phyloP scores from a whole-genome alignment of 2,888 invertebrate species.

The Rambutsinella grinnellia region DNA sequence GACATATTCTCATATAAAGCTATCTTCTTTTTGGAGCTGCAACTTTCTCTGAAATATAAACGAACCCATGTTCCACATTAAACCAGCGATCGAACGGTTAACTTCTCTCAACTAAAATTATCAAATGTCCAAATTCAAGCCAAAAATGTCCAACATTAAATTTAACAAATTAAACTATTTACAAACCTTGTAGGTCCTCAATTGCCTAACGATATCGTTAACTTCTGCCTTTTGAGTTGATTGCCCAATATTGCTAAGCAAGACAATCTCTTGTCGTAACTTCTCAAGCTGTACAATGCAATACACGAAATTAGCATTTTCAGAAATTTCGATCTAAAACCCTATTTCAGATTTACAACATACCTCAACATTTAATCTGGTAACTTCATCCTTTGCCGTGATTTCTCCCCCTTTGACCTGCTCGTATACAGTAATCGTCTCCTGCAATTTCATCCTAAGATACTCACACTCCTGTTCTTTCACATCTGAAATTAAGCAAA shows the following conservation, averaged over 20 bases:
- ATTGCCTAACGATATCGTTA: slow-evolving; percentile 59
- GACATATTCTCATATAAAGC: slow-evolving; percentile 20
- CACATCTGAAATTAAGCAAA: slow-evolving; percentile 39
- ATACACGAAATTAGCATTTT: not conserved
- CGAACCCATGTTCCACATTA: no score
- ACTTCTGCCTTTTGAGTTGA: slow-evolving; percentile 62
- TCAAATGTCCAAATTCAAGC: no score
- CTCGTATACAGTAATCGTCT: slow-evolving; percentile 62
- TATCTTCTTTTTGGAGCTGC: slow-evolving; percentile 49
- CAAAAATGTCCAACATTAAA: no score
- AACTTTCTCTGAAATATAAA: slow-evolving; percentile 44
- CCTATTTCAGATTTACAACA: not conserved
- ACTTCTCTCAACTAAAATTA: no score
- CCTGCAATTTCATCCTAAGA: slow-evolving; percentile 58
- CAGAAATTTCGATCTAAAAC: not conserved
- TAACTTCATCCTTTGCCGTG: slow-evolving; percentile 44
- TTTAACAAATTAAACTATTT: no score
- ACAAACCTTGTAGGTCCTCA: slow-evolving; percentile 56
- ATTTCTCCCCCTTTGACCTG: slow-evolving; percentile 47
- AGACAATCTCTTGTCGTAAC: slow-evolving; percentile 56
- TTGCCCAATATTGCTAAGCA: slow-evolving; percentile 60
- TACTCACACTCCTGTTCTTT: slow-evolving; percentile 59
- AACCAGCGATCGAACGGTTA: no score
- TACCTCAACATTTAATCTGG: slow-evolving; percentile 53
- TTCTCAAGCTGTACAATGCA: slow-evolving; percentile 53